Evolutionary conservation across 1,140 invertebrate species (phyloP), one percentile per base, ranked within the genome.

Genomic region (Solen grandis): DNA sequence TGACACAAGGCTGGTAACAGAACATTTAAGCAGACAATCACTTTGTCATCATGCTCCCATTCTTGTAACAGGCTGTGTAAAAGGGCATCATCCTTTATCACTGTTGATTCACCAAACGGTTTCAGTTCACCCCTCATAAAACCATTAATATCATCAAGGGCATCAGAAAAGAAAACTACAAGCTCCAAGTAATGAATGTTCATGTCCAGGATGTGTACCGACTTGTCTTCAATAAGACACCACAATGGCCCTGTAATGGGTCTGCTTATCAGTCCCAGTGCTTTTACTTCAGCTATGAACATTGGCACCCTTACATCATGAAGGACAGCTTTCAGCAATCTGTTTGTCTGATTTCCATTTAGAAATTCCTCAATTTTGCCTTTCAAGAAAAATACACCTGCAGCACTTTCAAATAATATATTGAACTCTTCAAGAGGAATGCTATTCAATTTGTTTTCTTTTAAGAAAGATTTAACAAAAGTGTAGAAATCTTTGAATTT

Each of bases 1-100:
- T 75, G 22, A 29, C 73, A 75, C 29, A 75, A 52, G 0, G 73
- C 73, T 63, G 59, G 41, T 36, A 75, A 19, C 10, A 75, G 16
- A n/a, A 0, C 59, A 19, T 27, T n/a, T 14, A 62, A 3, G 22
- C 29, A 0, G 16, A 5, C 22, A 27, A 62, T 25, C 0, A 75
- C 73, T 25, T 46, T 41, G 31, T 5, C n/a, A 46, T 75, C 59
- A 75, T 75, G 38, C 31, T 63, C 73, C 73, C 59, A 75, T 16
- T 63, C 60, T 13, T 8, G 14, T 22, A 52, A 31, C 14, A 75
- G 22, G 60, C 14, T n/a, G 5, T 52, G 29, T n/a, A 75, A 2
- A 75, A 10, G 41, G 41, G 41, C 8, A 19, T 10, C 41, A 10
- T 8, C 8, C 19, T 46, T 46, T 10, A 46, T 8, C 41, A 46